These are phyloP conservation scores for Drosophila algonquin DNA, from an alignment of 2,888 invertebrate genomes.

Conservation along the genomic window DNA sequence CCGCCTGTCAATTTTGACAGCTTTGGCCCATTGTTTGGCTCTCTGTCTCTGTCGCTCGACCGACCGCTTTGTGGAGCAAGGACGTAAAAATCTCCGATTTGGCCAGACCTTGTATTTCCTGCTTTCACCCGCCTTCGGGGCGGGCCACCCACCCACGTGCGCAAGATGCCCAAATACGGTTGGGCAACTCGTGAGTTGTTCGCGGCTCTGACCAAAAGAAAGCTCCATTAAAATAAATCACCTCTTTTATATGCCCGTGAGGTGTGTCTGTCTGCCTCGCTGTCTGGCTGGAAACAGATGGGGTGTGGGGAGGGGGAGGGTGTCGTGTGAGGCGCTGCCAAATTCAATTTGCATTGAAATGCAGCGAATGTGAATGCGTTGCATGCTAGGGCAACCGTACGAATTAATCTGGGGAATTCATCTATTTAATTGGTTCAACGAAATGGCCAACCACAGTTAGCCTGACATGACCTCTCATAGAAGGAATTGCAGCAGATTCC, in stretches of 20 bases:
- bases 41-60: neutral
- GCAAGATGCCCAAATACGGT: slow-evolving; percentile 47
- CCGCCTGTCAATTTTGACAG: slow-evolving; percentile 68
- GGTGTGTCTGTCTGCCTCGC: slow-evolving; percentile 1
- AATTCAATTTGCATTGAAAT: slow-evolving; percentile 21
- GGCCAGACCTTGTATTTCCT: slow-evolving; percentile 71
- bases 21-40: slow-evolving; percentile 36
- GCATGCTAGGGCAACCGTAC: too few species aligned
- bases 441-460: too few species aligned
- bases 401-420: too few species aligned
- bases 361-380: neutral
- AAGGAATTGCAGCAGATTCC: neutral
- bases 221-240: slow-evolving; percentile 49
- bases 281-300: neutral
- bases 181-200: slow-evolving; percentile 12
- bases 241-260: slow-evolving; percentile 36
- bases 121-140: slow-evolving; percentile 61
- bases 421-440: too few species aligned
- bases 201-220: slow-evolving; percentile 53
- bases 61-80: slow-evolving; percentile 67
- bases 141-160: slow-evolving; percentile 27
- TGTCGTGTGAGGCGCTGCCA: neutral
- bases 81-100: slow-evolving; percentile 55
- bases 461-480: too few species aligned
- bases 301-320: neutral